These are phyloP conservation scores for Picus viridis DNA, from an alignment of 2,797 vertebrate species.

Conservation along the genomic window DNA sequence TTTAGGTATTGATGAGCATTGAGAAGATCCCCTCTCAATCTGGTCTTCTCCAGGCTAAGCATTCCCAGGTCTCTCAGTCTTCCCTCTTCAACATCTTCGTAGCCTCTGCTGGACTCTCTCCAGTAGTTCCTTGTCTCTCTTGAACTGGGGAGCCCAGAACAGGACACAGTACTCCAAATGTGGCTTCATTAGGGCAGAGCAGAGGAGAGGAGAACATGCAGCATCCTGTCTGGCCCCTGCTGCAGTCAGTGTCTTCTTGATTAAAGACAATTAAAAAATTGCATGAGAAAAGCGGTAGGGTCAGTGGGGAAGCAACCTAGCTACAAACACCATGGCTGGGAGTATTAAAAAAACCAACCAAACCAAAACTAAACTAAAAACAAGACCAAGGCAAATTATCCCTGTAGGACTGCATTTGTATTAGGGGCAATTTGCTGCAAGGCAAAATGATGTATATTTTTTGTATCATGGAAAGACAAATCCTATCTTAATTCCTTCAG, in stretches of 20 bases:
- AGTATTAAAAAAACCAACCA: too few relatives aligned
- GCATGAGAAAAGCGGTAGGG: background rate
- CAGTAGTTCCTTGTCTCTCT: too few relatives aligned
- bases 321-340: background rate
- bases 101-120: too few relatives aligned
- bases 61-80: too few relatives aligned
- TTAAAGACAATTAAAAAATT: background rate
- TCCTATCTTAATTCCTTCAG: background rate
- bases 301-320: background rate
- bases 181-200: too few relatives aligned
- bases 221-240: background rate
- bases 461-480: background rate
- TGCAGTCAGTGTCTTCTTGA: background rate
- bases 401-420: background rate
- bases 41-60: too few relatives aligned
- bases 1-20: too few relatives aligned
- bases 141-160: too few relatives aligned
- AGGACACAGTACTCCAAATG: too few relatives aligned
- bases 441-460: background rate
- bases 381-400: background rate
- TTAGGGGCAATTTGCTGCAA: background rate
- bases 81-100: too few relatives aligned
- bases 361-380: too few relatives aligned
- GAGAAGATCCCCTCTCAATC: too few relatives aligned
- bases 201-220: background rate